Conservation (phyloP, 2,888 invertebrate species). For the Lycia hirtaria region DNA sequence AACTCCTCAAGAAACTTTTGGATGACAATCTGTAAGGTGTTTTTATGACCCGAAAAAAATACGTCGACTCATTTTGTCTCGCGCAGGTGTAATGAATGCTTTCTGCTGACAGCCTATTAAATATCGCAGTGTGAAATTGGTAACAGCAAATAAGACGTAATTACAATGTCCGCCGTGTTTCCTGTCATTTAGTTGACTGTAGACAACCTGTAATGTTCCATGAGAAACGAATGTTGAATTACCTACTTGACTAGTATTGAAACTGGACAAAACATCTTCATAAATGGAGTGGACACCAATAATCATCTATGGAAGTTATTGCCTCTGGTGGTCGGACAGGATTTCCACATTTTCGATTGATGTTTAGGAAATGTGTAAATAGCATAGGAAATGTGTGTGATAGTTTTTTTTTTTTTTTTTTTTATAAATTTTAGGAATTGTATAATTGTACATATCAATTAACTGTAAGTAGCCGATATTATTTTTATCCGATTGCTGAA, state of each 20-base stretch:
- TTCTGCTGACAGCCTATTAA: slow-evolving; percentile 53
- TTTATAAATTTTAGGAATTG: too few relatives aligned
- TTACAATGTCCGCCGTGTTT: slow-evolving; percentile 35
- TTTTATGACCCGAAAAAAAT: slow-evolving; percentile 68
- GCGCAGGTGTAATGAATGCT: slow-evolving; percentile 64
- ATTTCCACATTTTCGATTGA: too few relatives aligned
- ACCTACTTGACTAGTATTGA: not conserved
- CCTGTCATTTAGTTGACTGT: slow-evolving; percentile 32
- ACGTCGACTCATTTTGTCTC: slow-evolving; percentile 60
- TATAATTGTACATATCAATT: too few relatives aligned
- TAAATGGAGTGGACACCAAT: not conserved
- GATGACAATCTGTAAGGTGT: slow-evolving; percentile 68
- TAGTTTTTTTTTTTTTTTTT: too few relatives aligned
- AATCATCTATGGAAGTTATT: too few relatives aligned
- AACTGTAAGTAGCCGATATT: too few relatives aligned
- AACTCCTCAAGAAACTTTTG: slow-evolving; percentile 58
- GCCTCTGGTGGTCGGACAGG: too few relatives aligned
- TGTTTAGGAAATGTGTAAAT: too few relatives aligned
- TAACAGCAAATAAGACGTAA: slow-evolving; percentile 54
- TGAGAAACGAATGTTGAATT: not conserved
- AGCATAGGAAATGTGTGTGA: too few relatives aligned
- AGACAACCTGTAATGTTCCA: slow-evolving; percentile 10
- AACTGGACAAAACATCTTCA: not conserved
- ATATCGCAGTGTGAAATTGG: slow-evolving; percentile 66
- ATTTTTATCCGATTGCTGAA: too few relatives aligned